Percentiles rank a stretch among this genome's conserved stretches.
phyloP scores from a whole-genome alignment of 2,797 vertebrate species.

The Thripadectes ignobilis region DNA sequence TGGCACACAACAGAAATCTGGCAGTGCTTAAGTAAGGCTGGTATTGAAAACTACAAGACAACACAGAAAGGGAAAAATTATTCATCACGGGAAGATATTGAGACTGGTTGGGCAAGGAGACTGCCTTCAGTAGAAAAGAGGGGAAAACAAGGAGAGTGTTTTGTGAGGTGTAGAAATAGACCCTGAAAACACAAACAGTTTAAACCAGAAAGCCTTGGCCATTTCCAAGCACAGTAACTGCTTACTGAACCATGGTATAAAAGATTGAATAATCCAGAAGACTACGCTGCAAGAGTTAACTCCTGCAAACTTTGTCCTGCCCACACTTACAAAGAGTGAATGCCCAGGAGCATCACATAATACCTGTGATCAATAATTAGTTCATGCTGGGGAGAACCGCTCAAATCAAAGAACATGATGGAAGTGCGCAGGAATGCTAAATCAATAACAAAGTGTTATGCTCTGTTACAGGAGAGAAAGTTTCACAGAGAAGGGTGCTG shows the following conservation, averaged over 20 bases:
- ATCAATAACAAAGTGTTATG: not conserved
- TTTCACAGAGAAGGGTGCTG: not conserved
- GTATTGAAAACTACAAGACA: not conserved
- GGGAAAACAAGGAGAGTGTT: fast-evolving
- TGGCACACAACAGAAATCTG: not conserved
- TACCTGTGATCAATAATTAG: not conserved
- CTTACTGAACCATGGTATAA: not conserved
- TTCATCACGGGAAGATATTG: not conserved
- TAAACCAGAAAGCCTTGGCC: not conserved
- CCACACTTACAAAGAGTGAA: not conserved
- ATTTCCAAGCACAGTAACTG: not conserved
- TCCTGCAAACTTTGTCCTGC: not conserved
- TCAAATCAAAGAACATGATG: not conserved
- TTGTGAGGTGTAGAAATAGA: not conserved
- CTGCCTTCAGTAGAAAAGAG: not conserved
- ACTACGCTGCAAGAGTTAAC: not conserved
- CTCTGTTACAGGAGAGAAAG: not conserved
- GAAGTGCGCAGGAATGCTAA: not conserved
- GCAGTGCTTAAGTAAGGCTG: not conserved
- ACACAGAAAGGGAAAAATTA: not conserved
- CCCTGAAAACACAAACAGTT: not conserved
- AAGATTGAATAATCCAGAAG: not conserved
- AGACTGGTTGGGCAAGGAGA: not conserved
- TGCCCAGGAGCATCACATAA: not conserved
- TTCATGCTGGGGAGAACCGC: not conserved